Evolutionary conservation across 2,888 invertebrate genomes (phyloP).

Genomic region (Dasypogon diadema): DNA sequence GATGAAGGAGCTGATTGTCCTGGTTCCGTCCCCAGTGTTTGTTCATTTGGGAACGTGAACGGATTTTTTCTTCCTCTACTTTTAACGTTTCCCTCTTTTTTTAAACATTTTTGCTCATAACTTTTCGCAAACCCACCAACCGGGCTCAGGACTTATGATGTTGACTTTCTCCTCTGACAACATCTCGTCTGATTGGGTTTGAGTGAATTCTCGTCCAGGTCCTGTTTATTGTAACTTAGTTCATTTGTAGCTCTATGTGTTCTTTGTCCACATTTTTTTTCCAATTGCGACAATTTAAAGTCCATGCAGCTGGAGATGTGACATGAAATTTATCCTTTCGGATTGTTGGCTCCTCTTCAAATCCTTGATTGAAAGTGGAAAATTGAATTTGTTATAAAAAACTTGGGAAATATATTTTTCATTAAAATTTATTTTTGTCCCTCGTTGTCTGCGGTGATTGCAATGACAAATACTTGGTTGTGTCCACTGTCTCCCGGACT

Average conservation of each 20-base stretch:
- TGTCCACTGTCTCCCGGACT: too few species aligned
- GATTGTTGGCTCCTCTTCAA: slow-evolving; percentile 47
- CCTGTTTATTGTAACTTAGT: slow-evolving; percentile 47
- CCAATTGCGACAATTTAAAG: slow-evolving; percentile 29
- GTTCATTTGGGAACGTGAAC: slow-evolving; percentile 53
- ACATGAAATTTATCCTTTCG: slow-evolving; percentile 37
- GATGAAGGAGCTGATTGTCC: slow-evolving; percentile 46
- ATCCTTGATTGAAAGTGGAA: slow-evolving; percentile 53
- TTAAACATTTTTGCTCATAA: slow-evolving; percentile 28
- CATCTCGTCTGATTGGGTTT: slow-evolving; percentile 54
- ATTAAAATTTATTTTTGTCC: too few species aligned
- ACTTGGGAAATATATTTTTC: too few species aligned
- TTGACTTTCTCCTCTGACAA: slow-evolving; percentile 55
- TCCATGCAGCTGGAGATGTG: slow-evolving; percentile 12
- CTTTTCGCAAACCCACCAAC: slow-evolving; percentile 5
- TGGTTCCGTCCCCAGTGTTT: slow-evolving; percentile 51
- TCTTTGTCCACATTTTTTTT: slow-evolving; percentile 19
- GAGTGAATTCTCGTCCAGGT: slow-evolving; percentile 45
- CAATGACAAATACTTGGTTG: too few species aligned
- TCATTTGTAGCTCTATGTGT: slow-evolving; percentile 21
- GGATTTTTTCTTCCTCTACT: slow-evolving; percentile 49
- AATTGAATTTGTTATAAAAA: slow-evolving; percentile 49
- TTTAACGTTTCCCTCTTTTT: slow-evolving; percentile 23
- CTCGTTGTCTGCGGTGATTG: too few species aligned
- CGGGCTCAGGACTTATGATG: slow-evolving; percentile 10